Evolutionary conservation across 1,140 invertebrate species (phyloP), one percentile per base, ranked within the genome.

Genomic region (Eueides isabella): DNA sequence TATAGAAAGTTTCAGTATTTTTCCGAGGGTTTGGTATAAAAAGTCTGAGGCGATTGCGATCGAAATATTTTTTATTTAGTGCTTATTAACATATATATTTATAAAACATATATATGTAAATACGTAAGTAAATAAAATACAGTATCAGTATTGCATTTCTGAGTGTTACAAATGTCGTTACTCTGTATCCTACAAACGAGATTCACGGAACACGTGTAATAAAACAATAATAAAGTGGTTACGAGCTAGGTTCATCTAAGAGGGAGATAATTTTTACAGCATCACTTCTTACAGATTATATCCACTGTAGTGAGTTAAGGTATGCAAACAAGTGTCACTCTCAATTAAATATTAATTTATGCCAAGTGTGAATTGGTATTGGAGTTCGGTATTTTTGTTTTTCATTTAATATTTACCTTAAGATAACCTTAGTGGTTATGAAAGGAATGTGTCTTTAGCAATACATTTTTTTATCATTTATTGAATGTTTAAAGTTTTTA

Each of bases 261-360:
- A 26, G 48, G n/a, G 44, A 55, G 23, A 55, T 55, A 55, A 55
- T 55, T 55, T 44, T 26, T 26, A 55, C 48, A 26, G 48, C 48
- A 12, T 55, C 23, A 55, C 19, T 12, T 55, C 48, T 55, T 38
- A 12, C 11, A 55, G 48, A 55, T 26, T 55, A 14, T 9, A 55
- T 19, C 6, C n/a, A 5, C 2, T 3, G 48, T 44, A 44, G n/a
- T 19, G 19, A 44, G 16, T 19, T 4, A n/a, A 23, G 23, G 48
- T 55, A 55, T 23, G 48, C 19, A 55, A 55, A 55, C 48, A 55
- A 55, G 9, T 55, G 48, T 55, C 48, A 26, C 9, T 55, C 23
- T 55, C 26, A 55, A 55, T 55, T 55, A 55, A 55, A 26, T 55
- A 55, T 55, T 55, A 19, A 55, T n/a, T n/a, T 55, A 26, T 26